phyloP scores from a whole-genome alignment of 2,888 invertebrate species.

The Volucella inflata region DNA sequence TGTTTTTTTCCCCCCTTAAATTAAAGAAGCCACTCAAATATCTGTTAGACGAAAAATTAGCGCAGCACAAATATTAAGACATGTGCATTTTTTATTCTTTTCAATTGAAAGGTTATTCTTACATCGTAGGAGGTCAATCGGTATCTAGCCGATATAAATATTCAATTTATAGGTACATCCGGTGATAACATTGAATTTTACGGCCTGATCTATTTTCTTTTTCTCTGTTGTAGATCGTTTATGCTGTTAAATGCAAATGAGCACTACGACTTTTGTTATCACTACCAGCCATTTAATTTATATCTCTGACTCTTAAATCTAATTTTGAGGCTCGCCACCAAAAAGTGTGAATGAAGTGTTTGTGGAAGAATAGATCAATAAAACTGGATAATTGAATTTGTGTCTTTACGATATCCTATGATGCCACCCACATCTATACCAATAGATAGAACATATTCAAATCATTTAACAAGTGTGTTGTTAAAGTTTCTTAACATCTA shows the following conservation, averaged over 20 bases:
- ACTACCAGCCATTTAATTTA: constrained; percentile 60
- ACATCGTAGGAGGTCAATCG: constrained; percentile 68
- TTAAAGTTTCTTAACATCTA: too few relatives aligned
- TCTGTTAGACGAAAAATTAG: too few relatives aligned
- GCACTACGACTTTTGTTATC: constrained; percentile 67
- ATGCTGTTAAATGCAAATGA: constrained; percentile 69
- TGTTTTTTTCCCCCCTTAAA: constrained; percentile 1
- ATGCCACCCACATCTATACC: constrained; percentile 51
- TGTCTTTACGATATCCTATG: constrained; percentile 4
- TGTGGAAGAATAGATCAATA: constrained; percentile 39
- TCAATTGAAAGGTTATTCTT: constrained; percentile 43
- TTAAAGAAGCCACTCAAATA: not conserved
- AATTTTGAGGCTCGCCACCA: constrained; percentile 44
- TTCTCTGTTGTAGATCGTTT: constrained; percentile 47
- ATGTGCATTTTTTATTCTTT: constrained; percentile 1
- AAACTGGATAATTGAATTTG: constrained; percentile 54
- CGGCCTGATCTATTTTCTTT: constrained; percentile 61
- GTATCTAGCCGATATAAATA: constrained; percentile 62
- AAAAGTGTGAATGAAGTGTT: constrained; percentile 50
- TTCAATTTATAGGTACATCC: constrained; percentile 70
- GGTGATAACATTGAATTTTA: constrained; percentile 73
- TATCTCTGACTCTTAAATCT: constrained; percentile 61
- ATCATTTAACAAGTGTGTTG: not conserved
- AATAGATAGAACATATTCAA: constrained; percentile 3
- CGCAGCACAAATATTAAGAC: too few relatives aligned